phyloP scores from a whole-genome alignment of 2,113 vertebrate genomes.

The Onychorhynchus coronatus region DNA sequence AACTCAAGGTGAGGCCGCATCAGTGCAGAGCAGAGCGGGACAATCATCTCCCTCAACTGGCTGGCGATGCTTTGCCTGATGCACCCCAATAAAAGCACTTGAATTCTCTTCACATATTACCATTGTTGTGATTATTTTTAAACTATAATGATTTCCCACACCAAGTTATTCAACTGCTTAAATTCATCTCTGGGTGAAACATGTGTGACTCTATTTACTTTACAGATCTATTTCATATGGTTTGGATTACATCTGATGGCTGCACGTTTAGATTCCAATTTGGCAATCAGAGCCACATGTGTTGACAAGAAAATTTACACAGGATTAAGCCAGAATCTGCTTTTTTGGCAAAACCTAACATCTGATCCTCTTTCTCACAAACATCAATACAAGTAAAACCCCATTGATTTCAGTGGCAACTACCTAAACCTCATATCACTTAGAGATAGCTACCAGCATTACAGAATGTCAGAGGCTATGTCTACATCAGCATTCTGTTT shows the following conservation, averaged over 20 bases:
- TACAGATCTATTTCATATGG: not conserved
- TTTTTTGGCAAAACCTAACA: not conserved
- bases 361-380: slow-evolving; percentile 15
- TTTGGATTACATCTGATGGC: not conserved
- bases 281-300: slow-evolving; percentile 4
- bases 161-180: not conserved
- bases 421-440: not conserved
- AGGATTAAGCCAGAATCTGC: not conserved
- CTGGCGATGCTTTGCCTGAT: not conserved
- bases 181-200: not conserved
- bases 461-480: not conserved
- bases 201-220: not conserved
- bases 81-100: not conserved
- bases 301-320: slow-evolving; percentile 16
- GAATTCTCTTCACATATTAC: not conserved
- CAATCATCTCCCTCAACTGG: accelerated
- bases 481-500: not conserved
- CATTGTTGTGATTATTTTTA: not conserved
- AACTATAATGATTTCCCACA: not conserved
- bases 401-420: not conserved
- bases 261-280: not conserved
- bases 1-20: accelerated
- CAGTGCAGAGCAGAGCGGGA: accelerated
- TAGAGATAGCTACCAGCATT: not conserved
- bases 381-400: not conserved